Base-by-base conservation (phyloP, 2,888 invertebrate species). In the Suillia variegata region DNA sequence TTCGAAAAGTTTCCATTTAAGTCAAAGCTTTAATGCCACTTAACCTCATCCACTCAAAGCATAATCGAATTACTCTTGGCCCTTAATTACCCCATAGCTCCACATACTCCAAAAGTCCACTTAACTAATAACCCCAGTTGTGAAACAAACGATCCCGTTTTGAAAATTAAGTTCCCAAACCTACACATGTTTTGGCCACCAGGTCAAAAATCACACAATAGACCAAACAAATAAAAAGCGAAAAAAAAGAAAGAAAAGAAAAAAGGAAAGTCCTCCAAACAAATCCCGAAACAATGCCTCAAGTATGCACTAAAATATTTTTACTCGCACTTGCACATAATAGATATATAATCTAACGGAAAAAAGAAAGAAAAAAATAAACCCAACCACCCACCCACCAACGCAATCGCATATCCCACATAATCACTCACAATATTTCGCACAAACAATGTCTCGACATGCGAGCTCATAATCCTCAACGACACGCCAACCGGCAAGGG, bases 281-380 rank as follows among this genome's bases (percentile, higher is more conserved):
- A 18, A 18, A 18, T 45, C 45, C 6, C 24, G 31, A 56, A 52
- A 33, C 55, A 55, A 47, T 47, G 34, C 12, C 21, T 17, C 42
- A 52, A 59, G 50, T 56, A 56, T 49, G 48, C 49, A 21, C 6
- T 18, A 8, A 56, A 61, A 54, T 47, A 51, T 50, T 47, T n/a
- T 18, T 21, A 15, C 26, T 54, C 42, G 54, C 54, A 54, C 57
- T 54, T 58, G 22, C n/a, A 21, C 42, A 57, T 24, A 59, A 45
- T 54, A 45, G 26, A 54, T 26, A 38, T 38, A 38, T 38, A n/a
- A 38, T 8, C 38, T n/a, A 38, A 4, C 6, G 12, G n/a, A 38
- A n/a, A 8, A 38, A 26, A 38, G 38, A n/a, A n/a, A n/a, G 38
- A 4, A 3, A 13, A 10, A 10, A 38, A n/a, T 38, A 10, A n/a